These are phyloP conservation scores for Platypus cylindrus DNA, from an alignment of 2,888 invertebrate species.

Conservation along the genomic window DNA sequence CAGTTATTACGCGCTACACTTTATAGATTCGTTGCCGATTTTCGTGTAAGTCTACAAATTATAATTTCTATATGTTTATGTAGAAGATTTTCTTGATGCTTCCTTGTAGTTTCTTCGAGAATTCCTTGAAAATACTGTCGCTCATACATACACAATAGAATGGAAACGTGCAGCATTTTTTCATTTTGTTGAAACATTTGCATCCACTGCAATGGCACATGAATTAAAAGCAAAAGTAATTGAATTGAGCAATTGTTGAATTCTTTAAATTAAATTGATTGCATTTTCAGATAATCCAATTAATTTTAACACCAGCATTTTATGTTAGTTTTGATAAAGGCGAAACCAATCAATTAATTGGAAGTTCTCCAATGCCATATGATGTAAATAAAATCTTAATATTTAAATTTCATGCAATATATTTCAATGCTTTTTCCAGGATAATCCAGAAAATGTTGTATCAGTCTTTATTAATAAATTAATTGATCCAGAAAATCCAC, in stretches of 20 bases:
- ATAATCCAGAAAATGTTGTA: conserved; percentile 83
- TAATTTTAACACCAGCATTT: conserved; percentile 88
- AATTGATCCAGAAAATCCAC: conserved; percentile 85
- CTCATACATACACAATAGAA: conserved; percentile 78
- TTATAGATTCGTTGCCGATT: conserved; percentile 54
- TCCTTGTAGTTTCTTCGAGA: conserved; percentile 66
- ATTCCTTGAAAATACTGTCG: conserved; percentile 77
- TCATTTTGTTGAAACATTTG: conserved; percentile 85
- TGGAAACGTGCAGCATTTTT: conserved; percentile 96
- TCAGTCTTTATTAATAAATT: conserved; percentile 87
- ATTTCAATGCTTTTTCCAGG: too few species aligned
- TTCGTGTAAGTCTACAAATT: conserved; percentile 43
- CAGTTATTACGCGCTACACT: conserved; percentile 81
- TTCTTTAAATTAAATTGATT: neutral
- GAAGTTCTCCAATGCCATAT: conserved; percentile 65
- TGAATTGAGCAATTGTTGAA: neutral
- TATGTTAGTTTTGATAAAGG: conserved; percentile 86
- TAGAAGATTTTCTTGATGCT: neutral
- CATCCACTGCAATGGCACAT: conserved; percentile 63
- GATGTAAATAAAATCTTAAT: too few species aligned
- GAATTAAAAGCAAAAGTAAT: conserved; percentile 24
- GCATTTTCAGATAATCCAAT: conserved; percentile 54
- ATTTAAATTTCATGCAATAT: too few species aligned
- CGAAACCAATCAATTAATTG: conserved; percentile 76
- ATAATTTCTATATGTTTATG: neutral